Evolutionary conservation across 2,888 invertebrate species (phyloP), one percentile per base, ranked within the genome.

Genomic region (Lamproptera curius): DNA sequence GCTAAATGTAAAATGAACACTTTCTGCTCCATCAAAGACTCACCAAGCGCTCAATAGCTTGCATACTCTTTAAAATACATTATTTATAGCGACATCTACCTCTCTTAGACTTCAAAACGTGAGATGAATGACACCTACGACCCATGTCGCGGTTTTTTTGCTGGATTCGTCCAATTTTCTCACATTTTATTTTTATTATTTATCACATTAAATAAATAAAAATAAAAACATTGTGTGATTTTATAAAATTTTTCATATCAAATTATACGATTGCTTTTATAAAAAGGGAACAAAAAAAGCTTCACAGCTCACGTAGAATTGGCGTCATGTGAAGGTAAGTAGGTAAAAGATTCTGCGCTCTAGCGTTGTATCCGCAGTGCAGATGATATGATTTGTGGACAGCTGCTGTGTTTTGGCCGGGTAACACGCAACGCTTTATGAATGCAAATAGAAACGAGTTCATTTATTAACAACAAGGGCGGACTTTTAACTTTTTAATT

Each of bases 381-480:
- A 43, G 48, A 46, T 46, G 41, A 42, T 48, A 34, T 48, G 42
- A 48, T 39, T 43, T 42, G 47, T 39, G 38, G 42, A 26, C 37
- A 48, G 38, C 16, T 48, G 33, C 31, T 42, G 37, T 42, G 42
- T 9, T 33, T 35, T 17, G 16, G 20, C 34, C 39, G 13, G 36
- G 13, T 23, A 28, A n/a, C 41, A 26, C 40, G 36, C 26, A 41
- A 28, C 35, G 13, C 36, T 45, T 46, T 46, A 16, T 36, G 16
- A 36, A 35, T 31, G 31, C 31, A 31, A 31, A 31, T 31, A 31
- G 31, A 31, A 16, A 31, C 13, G 10, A 28, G 28, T 17, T 17
- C 31, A 31, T 31, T 17, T 33, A 31, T 31, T 13, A 31, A n/a
- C n/a, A n/a, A n/a, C n/a, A n/a, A n/a, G n/a, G n/a, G n/a, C n/a